Conservation (phyloP, 2,113 vertebrate genomes). For the Sander vitreus region DNA sequence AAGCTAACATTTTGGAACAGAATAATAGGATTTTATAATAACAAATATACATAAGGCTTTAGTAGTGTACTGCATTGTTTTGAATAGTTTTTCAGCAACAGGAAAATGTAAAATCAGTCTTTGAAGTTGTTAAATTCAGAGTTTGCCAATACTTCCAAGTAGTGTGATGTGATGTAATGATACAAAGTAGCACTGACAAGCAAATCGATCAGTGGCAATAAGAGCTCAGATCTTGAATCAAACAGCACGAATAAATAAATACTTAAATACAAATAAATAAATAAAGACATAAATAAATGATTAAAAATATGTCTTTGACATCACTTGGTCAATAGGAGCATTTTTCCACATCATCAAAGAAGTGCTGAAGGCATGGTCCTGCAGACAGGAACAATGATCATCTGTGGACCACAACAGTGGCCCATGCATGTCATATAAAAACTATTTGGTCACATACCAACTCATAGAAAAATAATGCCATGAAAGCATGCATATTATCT, state of each 20-base stretch:
- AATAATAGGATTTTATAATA: constrained; percentile 52
- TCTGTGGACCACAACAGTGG: constrained; percentile 74
- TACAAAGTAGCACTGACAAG: constrained; percentile 50
- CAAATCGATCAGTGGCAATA: constrained; percentile 56
- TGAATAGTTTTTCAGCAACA: constrained; percentile 53
- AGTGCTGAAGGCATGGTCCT: constrained; percentile 78
- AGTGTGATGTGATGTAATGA: constrained; percentile 33
- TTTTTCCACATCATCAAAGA: constrained; percentile 69
- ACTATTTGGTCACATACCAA: constrained; percentile 85
- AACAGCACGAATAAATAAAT: constrained; percentile 68
- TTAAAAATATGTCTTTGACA: constrained; percentile 76
- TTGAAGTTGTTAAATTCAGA: constrained; percentile 36
- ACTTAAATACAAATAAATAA: constrained; percentile 51
- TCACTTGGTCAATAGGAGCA: constrained; percentile 77
- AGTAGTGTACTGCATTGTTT: constrained; percentile 66
- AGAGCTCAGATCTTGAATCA: constrained; percentile 77
- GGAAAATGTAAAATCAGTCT: constrained; percentile 45
- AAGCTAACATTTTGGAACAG: constrained; percentile 34
- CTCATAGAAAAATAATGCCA: constrained; percentile 85
- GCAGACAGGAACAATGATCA: constrained; percentile 77
- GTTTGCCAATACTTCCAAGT: constrained; percentile 27
- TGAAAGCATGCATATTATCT: constrained; percentile 84
- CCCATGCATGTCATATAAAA: constrained; percentile 81
- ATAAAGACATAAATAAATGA: constrained; percentile 58
- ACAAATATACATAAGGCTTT: constrained; percentile 78